These are phyloP conservation scores for Phalacrocorax aristotelis DNA, from an alignment of 2,113 vertebrate species.

Conservation along the genomic window DNA sequence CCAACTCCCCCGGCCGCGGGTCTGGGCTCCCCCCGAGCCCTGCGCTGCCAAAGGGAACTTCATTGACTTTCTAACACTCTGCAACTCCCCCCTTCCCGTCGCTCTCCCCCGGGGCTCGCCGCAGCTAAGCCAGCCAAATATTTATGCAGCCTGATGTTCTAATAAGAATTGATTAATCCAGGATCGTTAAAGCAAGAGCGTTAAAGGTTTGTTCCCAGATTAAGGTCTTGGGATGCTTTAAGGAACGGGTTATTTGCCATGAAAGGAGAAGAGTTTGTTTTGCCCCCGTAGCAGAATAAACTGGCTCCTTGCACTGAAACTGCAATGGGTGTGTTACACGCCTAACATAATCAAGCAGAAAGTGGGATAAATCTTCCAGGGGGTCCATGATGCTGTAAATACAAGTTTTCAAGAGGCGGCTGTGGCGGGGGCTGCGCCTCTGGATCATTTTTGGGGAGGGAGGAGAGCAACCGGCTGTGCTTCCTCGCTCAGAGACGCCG, in stretches of 20 bases:
- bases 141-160: neutral
- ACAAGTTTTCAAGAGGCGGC: neutral
- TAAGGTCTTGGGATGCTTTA: neutral
- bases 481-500: neutral
- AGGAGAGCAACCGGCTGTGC: neutral
- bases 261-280: neutral
- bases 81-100: neutral
- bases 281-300: rapidly evolving
- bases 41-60: neutral
- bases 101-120: neutral
- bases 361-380: neutral
- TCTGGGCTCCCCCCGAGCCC: neutral
- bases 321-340: rapidly evolving
- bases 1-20: neutral
- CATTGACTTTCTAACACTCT: neutral
- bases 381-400: rapidly evolving
- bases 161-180: neutral
- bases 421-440: rapidly evolving
- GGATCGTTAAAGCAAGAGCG: neutral
- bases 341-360: rapidly evolving
- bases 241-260: neutral
- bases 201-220: neutral
- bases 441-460: neutral
- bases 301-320: neutral
- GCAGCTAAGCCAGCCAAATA: neutral